phyloP scores from a whole-genome alignment of 2,113 vertebrate species.

The Oryzias melastigma region DNA sequence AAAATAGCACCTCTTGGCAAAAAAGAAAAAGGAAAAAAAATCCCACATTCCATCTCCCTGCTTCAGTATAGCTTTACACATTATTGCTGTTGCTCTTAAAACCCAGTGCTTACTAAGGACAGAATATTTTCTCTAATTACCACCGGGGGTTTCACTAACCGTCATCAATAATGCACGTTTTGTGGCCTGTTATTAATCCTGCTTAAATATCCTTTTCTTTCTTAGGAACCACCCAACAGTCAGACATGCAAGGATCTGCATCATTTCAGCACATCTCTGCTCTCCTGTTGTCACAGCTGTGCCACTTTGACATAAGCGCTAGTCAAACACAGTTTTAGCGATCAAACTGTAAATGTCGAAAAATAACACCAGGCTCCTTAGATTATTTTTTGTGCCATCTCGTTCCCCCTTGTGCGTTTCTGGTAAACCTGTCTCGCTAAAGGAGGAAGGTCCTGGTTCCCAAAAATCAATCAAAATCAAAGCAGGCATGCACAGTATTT shows the following conservation, averaged over 20 bases:
- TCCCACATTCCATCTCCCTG: no score
- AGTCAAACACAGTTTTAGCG: neutral
- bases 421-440: neutral
- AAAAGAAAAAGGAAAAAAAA: no score
- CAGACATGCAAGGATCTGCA: neutral
- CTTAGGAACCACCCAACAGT: neutral
- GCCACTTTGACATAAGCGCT: neutral
- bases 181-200: neutral
- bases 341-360: neutral
- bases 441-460: neutral
- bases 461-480: neutral
- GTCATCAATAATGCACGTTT: constrained; percentile 5
- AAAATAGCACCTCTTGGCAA: no score
- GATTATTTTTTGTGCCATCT: neutral
- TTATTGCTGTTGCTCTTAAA: neutral
- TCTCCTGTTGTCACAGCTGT: neutral
- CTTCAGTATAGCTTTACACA: neutral
- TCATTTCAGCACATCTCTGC: neutral
- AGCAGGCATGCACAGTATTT: no score
- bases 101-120: constrained; percentile 4
- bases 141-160: neutral
- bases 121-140: constrained; percentile 18
- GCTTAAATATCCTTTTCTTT: neutral
- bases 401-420: neutral
- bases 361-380: neutral